Conservation (phyloP, 2,888 invertebrate species). For the Baronia brevicornis region DNA sequence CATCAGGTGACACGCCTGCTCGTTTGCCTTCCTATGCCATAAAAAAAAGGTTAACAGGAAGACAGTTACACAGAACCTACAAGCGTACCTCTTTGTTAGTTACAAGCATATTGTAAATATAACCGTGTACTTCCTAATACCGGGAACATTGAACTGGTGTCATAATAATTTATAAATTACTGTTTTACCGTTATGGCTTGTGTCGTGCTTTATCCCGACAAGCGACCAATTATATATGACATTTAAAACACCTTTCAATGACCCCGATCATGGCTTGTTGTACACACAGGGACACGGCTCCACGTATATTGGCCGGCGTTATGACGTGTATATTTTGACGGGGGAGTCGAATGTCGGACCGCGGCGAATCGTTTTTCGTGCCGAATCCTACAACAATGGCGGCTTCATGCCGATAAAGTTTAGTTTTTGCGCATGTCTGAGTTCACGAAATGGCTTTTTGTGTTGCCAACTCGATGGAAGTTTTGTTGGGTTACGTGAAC, state of each 20-base stretch:
- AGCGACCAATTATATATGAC: slow-evolving; percentile 13
- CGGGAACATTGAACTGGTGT: slow-evolving; percentile 22
- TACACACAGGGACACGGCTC: slow-evolving; percentile 11
- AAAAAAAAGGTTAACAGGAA: too few relatives aligned
- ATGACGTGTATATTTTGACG: slow-evolving; percentile 25
- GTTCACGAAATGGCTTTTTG: slow-evolving; percentile 20
- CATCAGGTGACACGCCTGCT: too few relatives aligned
- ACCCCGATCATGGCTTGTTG: background rate
- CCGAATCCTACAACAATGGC: slow-evolving; percentile 34
- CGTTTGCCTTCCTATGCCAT: too few relatives aligned
- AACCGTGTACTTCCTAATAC: slow-evolving; percentile 19
- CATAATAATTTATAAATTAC: slow-evolving; percentile 23
- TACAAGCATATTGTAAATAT: slow-evolving; percentile 15
- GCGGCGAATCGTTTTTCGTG: slow-evolving; percentile 36
- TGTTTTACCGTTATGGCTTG: slow-evolving; percentile 19
- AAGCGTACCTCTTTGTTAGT: slow-evolving; percentile 17
- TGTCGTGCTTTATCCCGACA: slow-evolving; percentile 4
- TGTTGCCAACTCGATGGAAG: slow-evolving; percentile 20
- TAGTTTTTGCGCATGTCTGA: slow-evolving; percentile 19
- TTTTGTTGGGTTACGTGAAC: slow-evolving; percentile 17
- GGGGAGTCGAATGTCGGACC: slow-evolving; percentile 24
- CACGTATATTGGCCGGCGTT: slow-evolving; percentile 14
- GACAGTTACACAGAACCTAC: too few relatives aligned
- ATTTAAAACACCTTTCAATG: slow-evolving; percentile 8
- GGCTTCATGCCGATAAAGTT: slow-evolving; percentile 24